Percentiles rank a stretch among this genome's conserved stretches.
Evolutionary conservation across 53 echinoderm and acorn worm species (phyloP).

Genomic region (Holothuria leucospilota): DNA sequence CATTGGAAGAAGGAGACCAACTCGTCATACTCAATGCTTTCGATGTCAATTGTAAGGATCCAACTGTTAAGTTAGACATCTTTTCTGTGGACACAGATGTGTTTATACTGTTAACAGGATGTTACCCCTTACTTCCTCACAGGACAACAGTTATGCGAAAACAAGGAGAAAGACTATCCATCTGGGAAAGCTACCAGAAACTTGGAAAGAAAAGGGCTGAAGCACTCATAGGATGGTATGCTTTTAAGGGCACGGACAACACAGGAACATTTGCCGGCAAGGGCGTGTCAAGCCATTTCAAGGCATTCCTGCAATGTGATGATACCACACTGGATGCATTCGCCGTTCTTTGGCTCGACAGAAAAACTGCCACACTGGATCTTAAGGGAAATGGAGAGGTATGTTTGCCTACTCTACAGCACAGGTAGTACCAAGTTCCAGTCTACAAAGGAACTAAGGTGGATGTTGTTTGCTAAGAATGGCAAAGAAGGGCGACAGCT

Average conservation of each 20-base stretch:
- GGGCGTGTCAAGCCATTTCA: constrained; percentile 6
- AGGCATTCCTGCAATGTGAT: constrained; percentile 27
- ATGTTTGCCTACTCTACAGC: constrained; percentile 28
- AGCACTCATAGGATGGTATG: too few relatives aligned
- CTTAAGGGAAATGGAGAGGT: constrained; percentile 16
- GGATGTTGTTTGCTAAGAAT: constrained; percentile 49
- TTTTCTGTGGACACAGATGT: constrained; percentile 48
- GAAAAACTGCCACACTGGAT: neutral
- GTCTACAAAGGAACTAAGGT: constrained; percentile 26
- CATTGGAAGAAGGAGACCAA: constrained; percentile 45
- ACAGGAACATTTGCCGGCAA: constrained; percentile 36
- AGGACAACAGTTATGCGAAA: constrained; percentile 2
- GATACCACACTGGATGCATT: neutral
- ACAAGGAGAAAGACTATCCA: constrained; percentile 9
- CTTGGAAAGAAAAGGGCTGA: constrained; percentile 35
- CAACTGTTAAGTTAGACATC: constrained; percentile 10
- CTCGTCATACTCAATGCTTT: constrained; percentile 38
- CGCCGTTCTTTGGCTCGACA: neutral
- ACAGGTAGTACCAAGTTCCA: constrained; percentile 30
- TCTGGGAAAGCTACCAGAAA: constrained; percentile 30
- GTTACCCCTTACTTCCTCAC: constrained; percentile 15
- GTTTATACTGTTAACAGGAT: constrained; percentile 15
- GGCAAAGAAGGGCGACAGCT: too few relatives aligned
- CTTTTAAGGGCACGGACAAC: neutral
- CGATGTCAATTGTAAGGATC: constrained; percentile 4